A percentile compares a stretch with the other conserved stretches of the same genome.
Evolutionary conservation across 2,113 vertebrate species (phyloP).

Genomic region (Myiagra hebetior): DNA sequence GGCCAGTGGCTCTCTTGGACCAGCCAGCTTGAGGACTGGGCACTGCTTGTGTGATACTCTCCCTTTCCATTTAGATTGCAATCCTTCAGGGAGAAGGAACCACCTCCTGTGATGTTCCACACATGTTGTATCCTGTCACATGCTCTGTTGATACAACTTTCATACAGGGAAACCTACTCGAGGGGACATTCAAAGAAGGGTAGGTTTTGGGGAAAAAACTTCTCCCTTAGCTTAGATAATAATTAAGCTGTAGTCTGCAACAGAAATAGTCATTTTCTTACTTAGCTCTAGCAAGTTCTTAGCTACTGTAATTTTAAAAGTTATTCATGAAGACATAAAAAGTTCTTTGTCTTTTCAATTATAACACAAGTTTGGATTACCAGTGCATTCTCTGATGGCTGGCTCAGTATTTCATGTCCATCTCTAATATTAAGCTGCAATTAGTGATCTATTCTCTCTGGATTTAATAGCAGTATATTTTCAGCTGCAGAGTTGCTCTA

Average conservation of each 20-base stretch:
- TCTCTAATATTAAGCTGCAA: constrained; percentile 58
- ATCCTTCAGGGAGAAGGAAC: neutral
- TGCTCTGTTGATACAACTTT: neutral
- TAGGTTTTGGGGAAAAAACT: neutral
- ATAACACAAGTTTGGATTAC: neutral
- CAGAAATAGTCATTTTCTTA: neutral
- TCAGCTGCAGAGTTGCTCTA: constrained; percentile 55
- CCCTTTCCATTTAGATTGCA: neutral
- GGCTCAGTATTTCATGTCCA: constrained; percentile 18
- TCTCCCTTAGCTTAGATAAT: neutral
- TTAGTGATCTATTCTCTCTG: constrained; percentile 60
- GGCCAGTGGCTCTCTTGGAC: neutral
- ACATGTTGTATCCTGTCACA: neutral
- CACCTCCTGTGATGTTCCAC: neutral
- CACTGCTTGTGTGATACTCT: neutral
- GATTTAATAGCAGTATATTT: constrained; percentile 62
- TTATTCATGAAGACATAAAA: neutral
- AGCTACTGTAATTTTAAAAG: neutral
- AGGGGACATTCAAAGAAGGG: neutral
- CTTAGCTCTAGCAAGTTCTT: neutral
- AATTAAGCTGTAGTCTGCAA: neutral
- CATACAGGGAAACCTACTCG: neutral
- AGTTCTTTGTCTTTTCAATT: neutral
- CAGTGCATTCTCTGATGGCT: neutral
- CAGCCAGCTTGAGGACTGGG: neutral